phyloP scores from a whole-genome alignment of 2,113 vertebrate species.

The Channa argus region DNA sequence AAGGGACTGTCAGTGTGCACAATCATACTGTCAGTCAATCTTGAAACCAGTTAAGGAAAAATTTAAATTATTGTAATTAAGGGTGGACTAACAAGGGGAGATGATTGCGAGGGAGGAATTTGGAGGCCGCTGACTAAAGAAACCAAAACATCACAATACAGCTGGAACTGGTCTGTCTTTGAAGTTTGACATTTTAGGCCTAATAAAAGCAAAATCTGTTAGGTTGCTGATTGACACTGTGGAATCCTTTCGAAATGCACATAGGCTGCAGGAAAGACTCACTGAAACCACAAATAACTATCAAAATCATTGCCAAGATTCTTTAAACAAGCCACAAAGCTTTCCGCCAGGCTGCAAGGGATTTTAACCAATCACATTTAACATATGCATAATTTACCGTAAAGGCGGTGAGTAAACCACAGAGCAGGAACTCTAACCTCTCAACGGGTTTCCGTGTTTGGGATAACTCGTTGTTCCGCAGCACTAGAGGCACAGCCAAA shows the following conservation, averaged over 20 bases:
- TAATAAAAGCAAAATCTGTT: background rate
- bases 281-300: background rate
- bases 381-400: conserved; percentile 10
- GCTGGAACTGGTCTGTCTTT: background rate
- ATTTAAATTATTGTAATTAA: conserved; percentile 44
- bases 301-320: conserved; percentile 5
- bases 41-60: conserved; percentile 3
- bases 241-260: background rate
- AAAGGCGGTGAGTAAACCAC: conserved; percentile 19
- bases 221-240: background rate
- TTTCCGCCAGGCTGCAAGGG: conserved; percentile 20
- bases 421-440: conserved; percentile 35
- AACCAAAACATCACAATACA: background rate
- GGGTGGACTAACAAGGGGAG: background rate
- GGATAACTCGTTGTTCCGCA: conserved; percentile 51
- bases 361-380: conserved; percentile 16
- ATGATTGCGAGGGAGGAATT: conserved; percentile 28
- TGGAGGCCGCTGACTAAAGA: background rate
- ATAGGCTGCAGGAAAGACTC: too few relatives aligned
- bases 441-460: conserved; percentile 56
- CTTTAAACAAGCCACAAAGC: conserved; percentile 10
- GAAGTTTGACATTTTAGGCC: conserved; percentile 2
- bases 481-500: conserved; percentile 50
- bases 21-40: conserved; percentile 49
- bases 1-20: conserved; percentile 27